A percentile compares a stretch with the other conserved stretches of the same genome.
Evolutionary conservation across 2,797 vertebrate species (phyloP).

Genomic region (Benthosema pterotum): DNA sequence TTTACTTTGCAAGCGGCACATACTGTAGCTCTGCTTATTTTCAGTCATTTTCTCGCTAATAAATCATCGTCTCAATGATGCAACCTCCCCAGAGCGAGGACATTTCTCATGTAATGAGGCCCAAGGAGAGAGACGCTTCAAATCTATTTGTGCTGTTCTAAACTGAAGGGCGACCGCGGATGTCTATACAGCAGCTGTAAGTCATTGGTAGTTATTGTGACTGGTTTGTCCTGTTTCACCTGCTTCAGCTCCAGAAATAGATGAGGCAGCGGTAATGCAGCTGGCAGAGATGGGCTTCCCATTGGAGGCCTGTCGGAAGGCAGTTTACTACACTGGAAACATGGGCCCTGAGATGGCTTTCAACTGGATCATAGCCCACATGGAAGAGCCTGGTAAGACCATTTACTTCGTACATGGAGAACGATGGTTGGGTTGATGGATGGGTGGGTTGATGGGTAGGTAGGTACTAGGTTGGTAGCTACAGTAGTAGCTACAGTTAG

Average conservation of each 20-base stretch:
- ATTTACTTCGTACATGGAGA: neutral
- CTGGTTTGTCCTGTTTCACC: conserved; percentile 27
- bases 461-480: too few species aligned
- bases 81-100: conserved; percentile 33
- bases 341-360: conserved; percentile 97
- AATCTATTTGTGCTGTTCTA: conserved; percentile 37
- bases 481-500: too few species aligned
- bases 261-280: conserved; percentile 95
- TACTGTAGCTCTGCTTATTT: conserved; percentile 39
- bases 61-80: conserved; percentile 48
- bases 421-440: too few species aligned
- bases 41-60: conserved; percentile 56
- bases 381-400: conserved; percentile 95
- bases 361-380: conserved; percentile 99
- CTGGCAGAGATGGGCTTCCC: conserved; percentile 99
- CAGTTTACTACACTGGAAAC: conserved; percentile 97
- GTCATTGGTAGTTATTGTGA: conserved; percentile 56
- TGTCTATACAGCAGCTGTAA: conserved; percentile 56
- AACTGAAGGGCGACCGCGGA: conserved; percentile 13
- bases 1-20: conserved; percentile 30
- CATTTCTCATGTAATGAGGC: conserved; percentile 66
- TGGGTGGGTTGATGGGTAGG: too few species aligned
- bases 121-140: conserved; percentile 54
- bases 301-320: conserved; percentile 95
- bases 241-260: conserved; percentile 91